Percentiles rank a stretch among this genome's conserved stretches.
Conservation (phyloP, 1,140 invertebrate species). For the Stegodyphus dumicola region DNA sequence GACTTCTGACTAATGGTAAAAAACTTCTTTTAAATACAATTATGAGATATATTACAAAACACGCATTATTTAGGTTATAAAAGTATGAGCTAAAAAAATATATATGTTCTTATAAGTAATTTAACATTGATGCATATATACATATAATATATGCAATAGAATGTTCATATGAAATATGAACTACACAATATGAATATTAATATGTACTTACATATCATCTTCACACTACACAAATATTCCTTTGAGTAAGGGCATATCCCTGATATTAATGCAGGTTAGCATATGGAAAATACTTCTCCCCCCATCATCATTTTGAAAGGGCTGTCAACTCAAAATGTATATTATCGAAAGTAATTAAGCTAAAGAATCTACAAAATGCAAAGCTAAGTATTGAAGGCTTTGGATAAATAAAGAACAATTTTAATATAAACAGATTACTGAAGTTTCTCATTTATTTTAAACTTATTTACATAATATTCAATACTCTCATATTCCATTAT, state of each 20-base stretch:
- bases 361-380: not conserved
- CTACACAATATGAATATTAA: not conserved
- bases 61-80: not conserved
- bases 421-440: not conserved
- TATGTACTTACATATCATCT: not conserved
- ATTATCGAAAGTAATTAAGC: not conserved
- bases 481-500: too few relatives aligned
- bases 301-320: not conserved
- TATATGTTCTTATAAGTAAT: not conserved
- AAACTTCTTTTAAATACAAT: too few relatives aligned
- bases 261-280: not conserved
- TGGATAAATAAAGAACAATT: not conserved
- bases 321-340: not conserved
- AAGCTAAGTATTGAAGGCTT: not conserved
- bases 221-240: not conserved
- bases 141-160: conserved; percentile 1
- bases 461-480: too few relatives aligned
- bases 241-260: not conserved
- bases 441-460: too few relatives aligned
- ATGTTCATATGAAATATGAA: conserved; percentile 3
- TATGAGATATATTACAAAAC: not conserved
- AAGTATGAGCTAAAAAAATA: conserved; percentile 1
- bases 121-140: conserved; percentile 1
- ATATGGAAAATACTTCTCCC: not conserved
- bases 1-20: too few relatives aligned